A percentile compares a stretch with the other conserved stretches of the same genome.
These are phyloP conservation scores for Cheilosia scutellata DNA, from an alignment of 2,888 invertebrate genomes.

Conservation along the genomic window DNA sequence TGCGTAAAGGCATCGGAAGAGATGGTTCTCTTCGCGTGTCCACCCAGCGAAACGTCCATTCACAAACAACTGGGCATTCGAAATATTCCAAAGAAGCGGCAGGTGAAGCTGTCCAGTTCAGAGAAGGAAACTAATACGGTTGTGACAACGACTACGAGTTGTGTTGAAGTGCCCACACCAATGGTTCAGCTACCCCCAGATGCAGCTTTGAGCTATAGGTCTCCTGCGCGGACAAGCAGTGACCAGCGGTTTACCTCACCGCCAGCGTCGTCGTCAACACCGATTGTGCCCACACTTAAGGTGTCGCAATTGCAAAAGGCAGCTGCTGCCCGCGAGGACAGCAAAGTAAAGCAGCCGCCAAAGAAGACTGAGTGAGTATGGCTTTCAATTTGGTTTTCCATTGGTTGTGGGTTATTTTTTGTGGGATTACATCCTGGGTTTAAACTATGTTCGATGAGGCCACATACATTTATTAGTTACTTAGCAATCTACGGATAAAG, in stretches of 20 bases:
- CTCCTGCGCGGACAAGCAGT: not conserved
- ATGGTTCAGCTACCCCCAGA: not conserved
- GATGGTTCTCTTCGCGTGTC: conserved; percentile 73
- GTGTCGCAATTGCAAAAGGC: conserved; percentile 54
- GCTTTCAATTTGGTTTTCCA: not conserved
- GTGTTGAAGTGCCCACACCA: not conserved
- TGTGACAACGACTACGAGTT: conserved; percentile 31
- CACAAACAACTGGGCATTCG: conserved; percentile 19
- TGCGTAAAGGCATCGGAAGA: conserved; percentile 79
- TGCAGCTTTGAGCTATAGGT: not conserved
- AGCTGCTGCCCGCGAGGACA: conserved; percentile 46
- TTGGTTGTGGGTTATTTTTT: not conserved
- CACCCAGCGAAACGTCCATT: conserved; percentile 13
- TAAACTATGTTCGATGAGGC: too few species aligned
- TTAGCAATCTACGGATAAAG: too few species aligned
- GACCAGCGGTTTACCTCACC: not conserved
- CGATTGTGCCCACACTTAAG: conserved; percentile 45
- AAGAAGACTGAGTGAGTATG: conserved; percentile 63
- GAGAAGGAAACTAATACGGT: conserved; percentile 24
- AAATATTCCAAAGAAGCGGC: conserved; percentile 66
- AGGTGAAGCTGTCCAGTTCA: conserved; percentile 14
- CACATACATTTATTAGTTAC: too few species aligned
- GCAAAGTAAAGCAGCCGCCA: conserved; percentile 14
- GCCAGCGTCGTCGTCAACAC: conserved; percentile 37
- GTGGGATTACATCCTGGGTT: not conserved